Base-by-base conservation (phyloP, 2,888 invertebrate species). In the Macropis europaea region DNA sequence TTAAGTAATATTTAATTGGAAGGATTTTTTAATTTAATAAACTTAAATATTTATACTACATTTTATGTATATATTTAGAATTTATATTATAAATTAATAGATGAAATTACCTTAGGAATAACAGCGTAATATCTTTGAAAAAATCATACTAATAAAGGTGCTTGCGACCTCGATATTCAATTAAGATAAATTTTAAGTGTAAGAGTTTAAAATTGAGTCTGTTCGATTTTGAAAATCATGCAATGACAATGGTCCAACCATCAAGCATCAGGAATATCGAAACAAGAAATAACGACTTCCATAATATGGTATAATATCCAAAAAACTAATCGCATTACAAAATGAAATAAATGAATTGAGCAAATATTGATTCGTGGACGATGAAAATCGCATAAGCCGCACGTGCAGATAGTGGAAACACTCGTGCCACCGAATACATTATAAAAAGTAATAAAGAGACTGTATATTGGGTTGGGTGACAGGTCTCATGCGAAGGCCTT, bases 111-210 rank as follows among this genome's bases (percentile, higher is more conserved):
- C 93, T 93, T 93, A 94, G 94, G 94, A 94, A 95, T 95, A 95
- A 95, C 95, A 95, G 95, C 94, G 93, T 95, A 92, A 95, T 95
- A 92, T 93, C 93, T 92, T 93, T 93, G 91, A 90, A 93, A 92
- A 95, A 95, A 92, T 92, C 94, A 88, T 90, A 95, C 95, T 92
- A 91, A 92, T 92, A 93, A 92, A 91, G 92, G 90, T 92, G 94
- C 91, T 95, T 95, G 94, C 93, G 94, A 95, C 95, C 95, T 95
- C 95, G 95, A 95, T 95, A 95, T 95, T 95, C 95, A 94, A 95
- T 95, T 95, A 95, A 94, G 92, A 88, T 92, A 91, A 91, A 92
- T 91, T 91, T 92, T 92, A 91, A 92, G n/a, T n/a, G n/a, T n/a
- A n/a, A n/a, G n/a, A n/a, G n/a, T n/a, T n/a, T n/a, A n/a, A 91